Evolutionary conservation across 2,888 invertebrate genomes (phyloP).

Genomic region (Girardia tigrina): DNA sequence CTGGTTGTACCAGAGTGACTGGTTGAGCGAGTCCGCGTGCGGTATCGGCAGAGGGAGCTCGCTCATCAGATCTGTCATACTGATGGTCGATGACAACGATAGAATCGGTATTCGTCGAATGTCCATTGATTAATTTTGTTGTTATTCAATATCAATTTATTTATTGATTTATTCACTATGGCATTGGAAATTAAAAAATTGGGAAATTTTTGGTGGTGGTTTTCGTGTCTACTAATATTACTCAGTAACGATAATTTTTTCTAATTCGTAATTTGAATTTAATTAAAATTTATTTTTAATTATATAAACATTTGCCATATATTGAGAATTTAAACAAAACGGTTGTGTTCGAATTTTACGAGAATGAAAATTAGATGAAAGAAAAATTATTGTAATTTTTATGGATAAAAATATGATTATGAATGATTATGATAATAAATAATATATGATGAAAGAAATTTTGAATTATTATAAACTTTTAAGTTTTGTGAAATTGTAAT

Average conservation of each 20-base stretch:
- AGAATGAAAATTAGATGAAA: too few relatives aligned
- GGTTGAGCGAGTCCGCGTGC: neutral
- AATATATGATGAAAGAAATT: too few relatives aligned
- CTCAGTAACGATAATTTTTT: neutral
- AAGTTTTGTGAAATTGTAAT: too few relatives aligned
- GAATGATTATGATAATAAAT: too few relatives aligned
- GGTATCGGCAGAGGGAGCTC: slow-evolving; percentile 1
- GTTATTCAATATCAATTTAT: neutral
- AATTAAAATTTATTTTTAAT: neutral
- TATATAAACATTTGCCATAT: slow-evolving; percentile 23
- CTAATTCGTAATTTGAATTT: neutral
- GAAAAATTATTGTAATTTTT: too few relatives aligned
- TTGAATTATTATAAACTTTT: too few relatives aligned
- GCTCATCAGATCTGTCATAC: slow-evolving; percentile 7
- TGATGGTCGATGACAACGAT: slow-evolving; percentile 6
- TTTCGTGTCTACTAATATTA: too few relatives aligned
- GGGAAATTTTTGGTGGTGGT: too few relatives aligned
- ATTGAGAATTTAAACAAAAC: slow-evolving; percentile 12
- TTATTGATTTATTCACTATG: neutral
- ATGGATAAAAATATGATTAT: too few relatives aligned
- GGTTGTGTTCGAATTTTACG: too few relatives aligned
- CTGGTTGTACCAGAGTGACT: neutral
- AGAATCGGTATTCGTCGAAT: slow-evolving; percentile 2
- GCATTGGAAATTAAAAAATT: too few relatives aligned
- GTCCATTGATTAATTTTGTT: too few relatives aligned